Evolutionary conservation across 2,797 vertebrate genomes (phyloP).

Genomic region (Myotis planiceps): DNA sequence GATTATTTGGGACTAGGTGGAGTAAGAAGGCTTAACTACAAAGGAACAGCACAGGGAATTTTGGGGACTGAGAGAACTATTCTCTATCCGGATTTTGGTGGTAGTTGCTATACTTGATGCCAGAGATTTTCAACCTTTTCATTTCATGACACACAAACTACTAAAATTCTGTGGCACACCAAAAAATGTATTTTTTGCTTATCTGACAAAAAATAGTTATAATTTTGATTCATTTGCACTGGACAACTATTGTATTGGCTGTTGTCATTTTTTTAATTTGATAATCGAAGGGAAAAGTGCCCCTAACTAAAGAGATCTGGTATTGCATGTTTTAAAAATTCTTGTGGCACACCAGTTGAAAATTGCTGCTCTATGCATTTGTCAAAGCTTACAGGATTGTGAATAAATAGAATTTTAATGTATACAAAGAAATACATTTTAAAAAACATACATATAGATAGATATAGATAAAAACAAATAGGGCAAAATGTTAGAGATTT

Average conservation of each 20-base stretch:
- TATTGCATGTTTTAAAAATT: not conserved
- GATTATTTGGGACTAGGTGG: not conserved
- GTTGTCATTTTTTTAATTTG: not conserved
- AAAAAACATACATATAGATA: not conserved
- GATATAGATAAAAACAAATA: not conserved
- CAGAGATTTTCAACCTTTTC: not conserved
- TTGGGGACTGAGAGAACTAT: not conserved
- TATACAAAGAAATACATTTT: not conserved
- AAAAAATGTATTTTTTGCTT: not conserved
- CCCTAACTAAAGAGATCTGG: not conserved
- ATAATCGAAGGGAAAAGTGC: not conserved
- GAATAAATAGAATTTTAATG: not conserved
- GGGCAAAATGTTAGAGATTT: not conserved
- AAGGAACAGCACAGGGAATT: not conserved
- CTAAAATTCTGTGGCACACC: not conserved
- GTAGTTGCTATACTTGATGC: not conserved
- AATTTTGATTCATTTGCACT: not conserved
- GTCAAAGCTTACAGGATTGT: not conserved
- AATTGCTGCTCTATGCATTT: not conserved
- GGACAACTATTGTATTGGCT: not conserved
- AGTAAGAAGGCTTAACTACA: not conserved
- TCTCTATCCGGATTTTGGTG: constrained; percentile 1
- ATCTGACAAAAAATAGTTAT: not conserved
- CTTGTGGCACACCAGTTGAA: not conserved
- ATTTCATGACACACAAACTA: not conserved